Evolutionary conservation across 2,113 vertebrate genomes (phyloP).

Genomic region (Scatophagus argus): DNA sequence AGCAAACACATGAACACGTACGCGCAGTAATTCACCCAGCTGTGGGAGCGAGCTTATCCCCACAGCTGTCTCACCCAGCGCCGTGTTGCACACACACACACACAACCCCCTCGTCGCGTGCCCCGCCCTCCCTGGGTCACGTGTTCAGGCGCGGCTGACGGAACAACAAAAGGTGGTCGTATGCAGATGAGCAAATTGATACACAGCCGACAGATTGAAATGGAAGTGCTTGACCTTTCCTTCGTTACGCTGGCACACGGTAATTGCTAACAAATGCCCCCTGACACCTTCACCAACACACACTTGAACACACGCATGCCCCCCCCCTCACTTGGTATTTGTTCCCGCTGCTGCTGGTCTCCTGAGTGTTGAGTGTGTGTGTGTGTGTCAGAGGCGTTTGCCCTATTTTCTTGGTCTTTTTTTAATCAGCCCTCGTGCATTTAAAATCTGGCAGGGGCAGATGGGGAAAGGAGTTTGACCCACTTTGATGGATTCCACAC

Average conservation of each 20-base stretch:
- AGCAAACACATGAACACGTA: background rate
- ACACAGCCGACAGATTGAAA: slow-evolving; percentile 32
- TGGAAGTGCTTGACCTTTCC: slow-evolving; percentile 62
- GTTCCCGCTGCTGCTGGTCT: slow-evolving; percentile 24
- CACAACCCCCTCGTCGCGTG: background rate
- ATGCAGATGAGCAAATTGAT: slow-evolving; percentile 64
- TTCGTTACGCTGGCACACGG: slow-evolving; percentile 17
- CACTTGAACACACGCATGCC: background rate
- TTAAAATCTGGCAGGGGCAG: slow-evolving; percentile 84
- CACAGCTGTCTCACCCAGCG: slow-evolving; percentile 50
- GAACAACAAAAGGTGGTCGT: slow-evolving; percentile 40
- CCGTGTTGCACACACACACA: slow-evolving; percentile 12
- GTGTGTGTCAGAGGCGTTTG: slow-evolving; percentile 61
- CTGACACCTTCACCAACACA: slow-evolving; percentile 3
- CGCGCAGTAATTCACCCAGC: slow-evolving; percentile 44
- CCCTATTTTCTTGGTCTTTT: slow-evolving; percentile 77
- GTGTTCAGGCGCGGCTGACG: background rate
- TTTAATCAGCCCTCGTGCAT: slow-evolving; percentile 84
- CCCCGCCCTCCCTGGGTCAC: slow-evolving; percentile 31
- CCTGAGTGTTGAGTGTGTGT: slow-evolving; percentile 15
- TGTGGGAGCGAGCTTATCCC: slow-evolving; percentile 52
- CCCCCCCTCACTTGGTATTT: background rate
- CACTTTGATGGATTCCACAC: slow-evolving; percentile 86
- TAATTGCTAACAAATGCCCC: slow-evolving; percentile 55
- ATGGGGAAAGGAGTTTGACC: slow-evolving; percentile 87